phyloP scores from a whole-genome alignment of 2,113 vertebrate species.

The Megaleporinus macrocephalus region DNA sequence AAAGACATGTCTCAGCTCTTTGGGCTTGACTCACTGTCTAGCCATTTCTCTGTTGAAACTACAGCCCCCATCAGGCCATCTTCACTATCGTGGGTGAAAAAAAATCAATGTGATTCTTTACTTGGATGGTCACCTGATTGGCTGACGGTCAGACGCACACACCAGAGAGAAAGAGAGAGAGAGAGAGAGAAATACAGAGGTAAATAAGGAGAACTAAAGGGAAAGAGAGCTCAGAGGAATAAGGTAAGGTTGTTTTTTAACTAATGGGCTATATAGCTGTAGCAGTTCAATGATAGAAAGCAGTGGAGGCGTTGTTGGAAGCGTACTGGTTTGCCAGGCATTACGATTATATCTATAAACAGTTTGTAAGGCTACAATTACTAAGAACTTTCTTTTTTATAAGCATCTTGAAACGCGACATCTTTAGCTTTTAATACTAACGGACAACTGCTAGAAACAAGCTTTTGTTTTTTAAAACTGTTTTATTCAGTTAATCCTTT shows the following conservation, averaged over 20 bases:
- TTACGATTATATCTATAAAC: not conserved
- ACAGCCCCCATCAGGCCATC: slow-evolving; percentile 50
- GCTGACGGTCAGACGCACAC: slow-evolving; percentile 37
- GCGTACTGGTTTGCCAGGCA: not conserved
- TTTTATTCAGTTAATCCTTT: too few relatives aligned
- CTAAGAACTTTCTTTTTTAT: too few relatives aligned
- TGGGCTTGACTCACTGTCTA: slow-evolving; percentile 34
- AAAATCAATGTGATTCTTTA: slow-evolving; percentile 38
- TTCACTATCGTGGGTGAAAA: not conserved
- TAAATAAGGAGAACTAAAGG: not conserved
- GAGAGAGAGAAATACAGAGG: slow-evolving; percentile 11
- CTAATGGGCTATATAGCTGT: slow-evolving; percentile 5
- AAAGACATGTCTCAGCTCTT: slow-evolving; percentile 33
- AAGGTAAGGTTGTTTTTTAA: slow-evolving; percentile 44
- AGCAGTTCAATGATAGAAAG: not conserved
- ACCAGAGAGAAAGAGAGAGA: slow-evolving; percentile 32
- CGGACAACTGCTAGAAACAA: not conserved
- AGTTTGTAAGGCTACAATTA: too few relatives aligned
- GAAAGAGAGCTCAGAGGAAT: slow-evolving; percentile 19
- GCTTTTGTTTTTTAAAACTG: not conserved
- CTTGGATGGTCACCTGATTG: slow-evolving; percentile 44
- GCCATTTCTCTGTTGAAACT: slow-evolving; percentile 33
- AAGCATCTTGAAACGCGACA: too few relatives aligned
- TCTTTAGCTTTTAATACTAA: too few relatives aligned
- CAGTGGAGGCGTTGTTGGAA: not conserved